Evolutionary conservation across 2,888 invertebrate species (phyloP), one percentile per base, ranked within the genome.

Genomic region (Drosophila cracens): DNA sequence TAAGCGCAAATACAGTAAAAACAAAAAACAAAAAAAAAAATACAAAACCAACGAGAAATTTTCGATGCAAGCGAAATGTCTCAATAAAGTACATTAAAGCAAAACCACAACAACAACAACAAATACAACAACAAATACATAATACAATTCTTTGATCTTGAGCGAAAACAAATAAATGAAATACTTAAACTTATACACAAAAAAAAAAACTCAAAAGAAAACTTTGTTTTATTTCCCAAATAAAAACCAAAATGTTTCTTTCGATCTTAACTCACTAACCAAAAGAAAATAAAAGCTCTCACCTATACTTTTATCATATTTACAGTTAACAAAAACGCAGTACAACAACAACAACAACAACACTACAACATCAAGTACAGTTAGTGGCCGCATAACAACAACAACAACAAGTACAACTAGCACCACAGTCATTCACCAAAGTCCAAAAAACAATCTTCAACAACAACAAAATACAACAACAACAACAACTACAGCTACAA

Each of bases 91-190:
- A 81, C 78, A 76, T 68, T 56, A 38, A 62, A 79, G 70, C 73
- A 79, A 79, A 76, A 76, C 73, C 70, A 83, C 71, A 75, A 74
- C 75, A 77, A 74, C 62, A 83, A 79, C 79, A 87, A 79, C 74
- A 64, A 81, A 84, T 67, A 81, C 73, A 74, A 86, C 68, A 74
- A 82, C 80, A 87, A 83, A 70, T 74, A 72, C 76, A 79, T 81
- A 85, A 89, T 82, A 85, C 85, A 82, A 79, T 84, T 85, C 89
- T 89, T 85, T 85, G 85, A 85, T 85, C 85, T 85, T 85, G 87
- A 89, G 87, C 79, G 81, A 87, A 89, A 89, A 89, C 87, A 85
- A 85, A 89, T 89, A 85, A 85, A 85, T 82, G 84, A 85, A 84
- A 81, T 87, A 85, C 85, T 85, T 85, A 87, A 85, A 85, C 85